Base-by-base conservation (phyloP, 37 sponge, comb jelly and placozoan species). In the Tethya wilhelma region DNA sequence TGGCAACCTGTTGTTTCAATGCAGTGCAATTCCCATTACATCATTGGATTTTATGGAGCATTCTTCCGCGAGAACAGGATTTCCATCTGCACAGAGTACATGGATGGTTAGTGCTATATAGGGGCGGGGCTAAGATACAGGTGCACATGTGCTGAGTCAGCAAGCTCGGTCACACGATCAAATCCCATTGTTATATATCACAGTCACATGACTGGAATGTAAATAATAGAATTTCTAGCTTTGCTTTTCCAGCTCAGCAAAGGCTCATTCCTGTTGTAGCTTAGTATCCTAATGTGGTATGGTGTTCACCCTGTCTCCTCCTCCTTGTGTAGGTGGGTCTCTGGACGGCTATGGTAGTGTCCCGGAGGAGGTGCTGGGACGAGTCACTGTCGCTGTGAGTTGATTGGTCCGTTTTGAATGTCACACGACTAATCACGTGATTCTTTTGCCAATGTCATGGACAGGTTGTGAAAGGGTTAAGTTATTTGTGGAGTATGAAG, bases 1-100 rank as follows among this genome's bases (percentile, higher is more conserved):
- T 38, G 6, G 22, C 58, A 23, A n/a, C 73, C 42, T 34, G 32
- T 34, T 33, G 23, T 42, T 44, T 25, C 19, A 29, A 1, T 70
- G 44, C 72, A 93, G 93, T 96, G 97, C 62, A 87, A 96, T 36
- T 93, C 94, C 5, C 60, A 60, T 19, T 96, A 90, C 74, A 84
- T 96, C 32, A 96, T 96, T 67, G 88, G 89, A 1, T 96, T 96
- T 69, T 93, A 90, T 86, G 97, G 97, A 31, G 88, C 94, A 19
- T 91, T 94, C 75, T 94, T 94, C 68, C 59, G 72, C 41, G 95
- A 94, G 78, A 88, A 88, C 70, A 88, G 88, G 77, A 94, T 94
- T 67, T 90, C 88, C 9, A 88, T 94, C 19, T 94, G 92, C 41
- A 90, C 94, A 17, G 97, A 96, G 45, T 95, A 92, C 37, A 92